Conservation (phyloP, 2,888 invertebrate species). For the Aphrophora alni region DNA sequence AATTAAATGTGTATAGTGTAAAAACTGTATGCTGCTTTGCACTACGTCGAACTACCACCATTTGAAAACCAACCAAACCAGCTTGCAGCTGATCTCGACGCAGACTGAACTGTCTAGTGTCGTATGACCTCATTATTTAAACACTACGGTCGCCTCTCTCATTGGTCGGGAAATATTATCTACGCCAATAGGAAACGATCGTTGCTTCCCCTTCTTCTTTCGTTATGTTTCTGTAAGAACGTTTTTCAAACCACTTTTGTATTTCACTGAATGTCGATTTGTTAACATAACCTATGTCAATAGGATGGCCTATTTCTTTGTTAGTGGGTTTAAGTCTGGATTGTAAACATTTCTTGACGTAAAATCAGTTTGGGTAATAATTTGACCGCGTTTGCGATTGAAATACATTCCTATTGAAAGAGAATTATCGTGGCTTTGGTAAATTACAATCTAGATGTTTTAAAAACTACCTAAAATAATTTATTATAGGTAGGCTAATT, state of each 20-base stretch:
- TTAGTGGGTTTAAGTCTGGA: too few species aligned
- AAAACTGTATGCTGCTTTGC: slow-evolving; percentile 49
- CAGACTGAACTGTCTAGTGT: slow-evolving; percentile 18
- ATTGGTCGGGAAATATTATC: slow-evolving; percentile 28
- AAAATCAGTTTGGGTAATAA: too few species aligned
- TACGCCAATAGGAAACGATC: slow-evolving; percentile 25
- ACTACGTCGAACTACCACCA: slow-evolving; percentile 49
- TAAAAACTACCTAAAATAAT: too few species aligned
- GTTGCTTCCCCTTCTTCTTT: neutral
- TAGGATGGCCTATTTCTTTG: too few species aligned
- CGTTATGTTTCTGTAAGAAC: neutral
- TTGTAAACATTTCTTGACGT: too few species aligned
- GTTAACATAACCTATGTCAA: too few species aligned
- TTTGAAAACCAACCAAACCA: slow-evolving; percentile 39
- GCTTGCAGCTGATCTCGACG: slow-evolving; percentile 33
- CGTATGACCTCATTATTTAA: slow-evolving; percentile 27
- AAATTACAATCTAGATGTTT: too few species aligned
- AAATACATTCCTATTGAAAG: too few species aligned
- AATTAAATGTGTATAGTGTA: slow-evolving; percentile 50
- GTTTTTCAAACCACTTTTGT: neutral
- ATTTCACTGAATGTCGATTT: neutral
- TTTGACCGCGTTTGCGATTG: too few species aligned
- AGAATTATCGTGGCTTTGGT: too few species aligned
- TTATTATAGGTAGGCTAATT: too few species aligned
- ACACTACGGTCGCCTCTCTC: neutral